Conservation (phyloP, 2,113 vertebrate species). For the Gadus chalcogrammus region DNA sequence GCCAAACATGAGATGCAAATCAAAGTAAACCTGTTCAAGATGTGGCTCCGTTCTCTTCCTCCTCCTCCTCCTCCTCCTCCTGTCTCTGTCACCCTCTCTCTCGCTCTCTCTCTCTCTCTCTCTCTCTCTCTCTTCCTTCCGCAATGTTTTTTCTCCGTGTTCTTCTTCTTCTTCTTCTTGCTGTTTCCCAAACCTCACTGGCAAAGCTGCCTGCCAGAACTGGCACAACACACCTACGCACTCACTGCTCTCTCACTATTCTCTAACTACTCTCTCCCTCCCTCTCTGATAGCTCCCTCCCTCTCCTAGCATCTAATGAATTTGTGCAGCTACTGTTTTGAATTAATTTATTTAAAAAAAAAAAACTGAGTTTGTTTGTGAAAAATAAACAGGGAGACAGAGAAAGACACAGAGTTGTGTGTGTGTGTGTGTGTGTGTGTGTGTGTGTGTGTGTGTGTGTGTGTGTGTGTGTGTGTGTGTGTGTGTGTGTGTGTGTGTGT, state of each 20-base stretch:
- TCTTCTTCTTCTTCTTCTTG: too few species aligned
- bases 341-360: too few species aligned
- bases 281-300: background rate
- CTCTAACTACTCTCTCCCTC: background rate
- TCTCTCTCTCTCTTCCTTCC: background rate
- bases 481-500: too few species aligned
- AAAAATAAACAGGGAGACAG: too few species aligned
- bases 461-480: too few species aligned
- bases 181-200: slow-evolving; percentile 23
- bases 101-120: background rate
- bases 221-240: slow-evolving; percentile 29
- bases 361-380: too few species aligned
- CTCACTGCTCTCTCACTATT: slow-evolving; percentile 10
- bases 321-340: too few species aligned
- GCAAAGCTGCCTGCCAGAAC: slow-evolving; percentile 41
- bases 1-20: slow-evolving; percentile 46
- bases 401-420: too few species aligned
- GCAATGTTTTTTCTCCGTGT: too few species aligned
- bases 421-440: too few species aligned
- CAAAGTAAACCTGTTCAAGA: slow-evolving; percentile 63
- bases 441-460: too few species aligned
- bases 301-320: too few species aligned
- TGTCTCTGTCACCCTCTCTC: background rate
- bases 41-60: slow-evolving; percentile 25
- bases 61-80: slow-evolving; percentile 13